phyloP scores from a whole-genome alignment of 2,888 invertebrate genomes.

The Dasysyrphus albostriatus region DNA sequence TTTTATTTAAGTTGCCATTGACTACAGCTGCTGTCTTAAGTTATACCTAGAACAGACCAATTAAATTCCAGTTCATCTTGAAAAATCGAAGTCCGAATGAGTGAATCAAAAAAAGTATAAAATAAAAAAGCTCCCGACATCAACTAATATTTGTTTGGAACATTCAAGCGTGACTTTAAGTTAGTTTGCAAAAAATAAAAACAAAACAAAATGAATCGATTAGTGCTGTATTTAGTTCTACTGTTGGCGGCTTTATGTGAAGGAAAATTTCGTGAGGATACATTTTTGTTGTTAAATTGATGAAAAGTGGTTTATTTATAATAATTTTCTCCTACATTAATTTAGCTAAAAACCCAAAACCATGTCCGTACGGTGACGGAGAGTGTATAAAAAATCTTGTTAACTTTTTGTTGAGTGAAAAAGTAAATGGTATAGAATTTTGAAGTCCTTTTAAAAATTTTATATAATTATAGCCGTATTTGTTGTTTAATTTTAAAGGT shows the following conservation, averaged over 20 bases:
- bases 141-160: constrained; percentile 13
- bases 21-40: not conserved
- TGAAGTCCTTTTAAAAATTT: not conserved
- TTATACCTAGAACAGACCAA: not conserved
- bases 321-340: not conserved
- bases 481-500: constrained; percentile 44
- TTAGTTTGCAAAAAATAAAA: not conserved
- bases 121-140: constrained; percentile 5
- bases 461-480: not conserved
- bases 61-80: constrained; percentile 36
- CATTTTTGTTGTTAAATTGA: too few relatives aligned
- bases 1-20: constrained; percentile 1
- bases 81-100: not conserved
- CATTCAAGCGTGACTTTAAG: constrained; percentile 16
- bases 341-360: constrained; percentile 68
- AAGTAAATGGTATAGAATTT: constrained; percentile 33
- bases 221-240: constrained; percentile 6
- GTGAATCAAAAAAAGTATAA: constrained; percentile 20
- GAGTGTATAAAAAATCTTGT: constrained; percentile 67
- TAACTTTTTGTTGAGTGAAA: constrained; percentile 57
- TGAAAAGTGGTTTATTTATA: not conserved
- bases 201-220: constrained; percentile 38
- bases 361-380: constrained; percentile 72
- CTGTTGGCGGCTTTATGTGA: not conserved
- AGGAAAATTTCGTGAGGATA: constrained; percentile 56